Evolutionary conservation across 2,888 invertebrate genomes (phyloP), one percentile per base, ranked within the genome.

Genomic region (Drosophila dives): DNA sequence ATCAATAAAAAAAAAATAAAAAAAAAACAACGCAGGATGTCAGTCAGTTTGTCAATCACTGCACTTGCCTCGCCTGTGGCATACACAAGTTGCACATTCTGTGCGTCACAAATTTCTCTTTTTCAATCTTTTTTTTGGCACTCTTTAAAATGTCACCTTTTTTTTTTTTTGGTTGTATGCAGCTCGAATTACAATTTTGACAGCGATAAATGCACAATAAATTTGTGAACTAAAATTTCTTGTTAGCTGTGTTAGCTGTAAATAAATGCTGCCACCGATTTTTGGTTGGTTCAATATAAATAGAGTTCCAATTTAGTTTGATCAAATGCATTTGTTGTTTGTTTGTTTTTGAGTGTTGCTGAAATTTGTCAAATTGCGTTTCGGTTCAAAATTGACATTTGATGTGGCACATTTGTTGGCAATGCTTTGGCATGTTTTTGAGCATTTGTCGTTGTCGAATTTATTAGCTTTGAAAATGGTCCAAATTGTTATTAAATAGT

Each of bases 371-470:
- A 78, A 78, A 70, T 81, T 59, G 66, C 53, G 55, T 72, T 80
- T 63, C 42, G 38, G n/a, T 59, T 26, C 54, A 83, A 81, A 81
- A 40, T 86, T 83, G 71, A 33, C 87, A 84, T 74, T 82, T 87
- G 77, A 87, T 87, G 64, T 61, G 70, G 38, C 56, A 55, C 86
- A 83, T 80, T 85, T 85, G 85, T 66, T 59, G 49, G 4, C 29
- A 4, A 12, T 2, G 33, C 29, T 33, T 2, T 36, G 48, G 29
- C 60, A 58, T 15, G 5, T 17, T 42, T 53, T 51, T 68, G 72
- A 77, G 58, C 36, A 33, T 45, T 75, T 61, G 49, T 11, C 38
- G 26, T 7, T 51, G 50, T 53, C 54, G 62, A 42, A 48, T 60
- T 72, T 12, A 45, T 61, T 55, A 49, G n/a, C 23, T 45, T 38